These are phyloP conservation scores for Aphodius sticticus DNA, from an alignment of 2,888 invertebrate species.

Conservation along the genomic window DNA sequence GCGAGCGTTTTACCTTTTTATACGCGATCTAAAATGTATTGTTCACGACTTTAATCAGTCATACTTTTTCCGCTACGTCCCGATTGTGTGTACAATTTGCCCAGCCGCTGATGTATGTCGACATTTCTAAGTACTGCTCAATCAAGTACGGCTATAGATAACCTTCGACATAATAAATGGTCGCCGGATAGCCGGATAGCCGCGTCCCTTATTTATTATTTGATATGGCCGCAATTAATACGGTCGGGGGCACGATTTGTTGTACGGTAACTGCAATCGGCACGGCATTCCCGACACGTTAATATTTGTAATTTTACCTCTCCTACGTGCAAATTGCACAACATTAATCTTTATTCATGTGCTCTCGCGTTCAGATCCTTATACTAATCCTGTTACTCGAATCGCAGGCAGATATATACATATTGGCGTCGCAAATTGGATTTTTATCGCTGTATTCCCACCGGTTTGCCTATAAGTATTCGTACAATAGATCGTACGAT, in stretches of 20 bases:
- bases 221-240: conserved; percentile 21
- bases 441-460: no score
- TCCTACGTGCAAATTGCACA: conserved; percentile 9
- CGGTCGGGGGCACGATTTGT: conserved; percentile 17
- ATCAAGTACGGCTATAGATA: conserved; percentile 17
- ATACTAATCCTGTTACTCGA: conserved; percentile 21
- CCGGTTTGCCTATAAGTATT: no score
- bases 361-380: conserved; percentile 6
- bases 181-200: conserved; percentile 4
- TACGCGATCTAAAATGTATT: conserved; percentile 12
- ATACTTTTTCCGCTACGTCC: background rate
- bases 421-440: no score
- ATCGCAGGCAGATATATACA: no score
- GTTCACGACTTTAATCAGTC: conserved; percentile 27
- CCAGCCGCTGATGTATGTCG: conserved; percentile 24
- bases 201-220: conserved; percentile 25
- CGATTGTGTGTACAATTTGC: background rate
- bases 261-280: background rate
- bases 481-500: no score
- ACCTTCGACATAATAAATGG: conserved; percentile 26
- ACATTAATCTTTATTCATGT: conserved; percentile 21
- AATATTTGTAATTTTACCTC: conserved; percentile 7
- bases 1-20: conserved; percentile 14
- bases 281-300: conserved; percentile 5
- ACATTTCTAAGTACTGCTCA: conserved; percentile 23